Evolutionary conservation across 2,797 vertebrate genomes (phyloP).

Genomic region (Hydrophis major): DNA sequence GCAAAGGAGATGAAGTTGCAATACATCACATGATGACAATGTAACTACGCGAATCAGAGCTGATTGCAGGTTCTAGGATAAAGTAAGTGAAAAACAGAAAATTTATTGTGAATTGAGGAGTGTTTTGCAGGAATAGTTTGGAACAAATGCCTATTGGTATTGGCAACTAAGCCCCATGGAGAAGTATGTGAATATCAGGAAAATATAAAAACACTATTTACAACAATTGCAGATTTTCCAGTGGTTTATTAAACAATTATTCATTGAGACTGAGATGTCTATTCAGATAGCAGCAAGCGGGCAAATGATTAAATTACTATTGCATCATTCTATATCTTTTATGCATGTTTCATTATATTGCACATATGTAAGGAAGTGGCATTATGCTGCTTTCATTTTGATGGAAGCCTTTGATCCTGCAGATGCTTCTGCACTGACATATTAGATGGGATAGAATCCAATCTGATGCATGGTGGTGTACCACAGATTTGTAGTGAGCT

Average conservation of each 20-base stretch:
- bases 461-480: not conserved
- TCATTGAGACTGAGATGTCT: not conserved
- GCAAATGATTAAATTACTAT: not conserved
- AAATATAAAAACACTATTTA: not conserved
- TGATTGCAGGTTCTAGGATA: not conserved
- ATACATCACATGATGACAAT: too few species aligned
- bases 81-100: not conserved
- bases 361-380: not conserved
- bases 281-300: not conserved
- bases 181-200: not conserved
- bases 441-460: not conserved
- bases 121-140: not conserved
- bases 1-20: too few species aligned
- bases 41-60: fast-evolving
- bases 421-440: not conserved
- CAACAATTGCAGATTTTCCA: not conserved
- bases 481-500: not conserved
- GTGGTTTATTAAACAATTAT: not conserved
- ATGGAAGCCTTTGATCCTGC: not conserved
- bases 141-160: not conserved
- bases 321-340: not conserved
- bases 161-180: not conserved
- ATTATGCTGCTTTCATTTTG: not conserved
- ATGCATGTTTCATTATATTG: not conserved
- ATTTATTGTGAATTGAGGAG: not conserved